Evolutionary conservation across 2,113 vertebrate species (phyloP).

Genomic region (Nestor notabilis): DNA sequence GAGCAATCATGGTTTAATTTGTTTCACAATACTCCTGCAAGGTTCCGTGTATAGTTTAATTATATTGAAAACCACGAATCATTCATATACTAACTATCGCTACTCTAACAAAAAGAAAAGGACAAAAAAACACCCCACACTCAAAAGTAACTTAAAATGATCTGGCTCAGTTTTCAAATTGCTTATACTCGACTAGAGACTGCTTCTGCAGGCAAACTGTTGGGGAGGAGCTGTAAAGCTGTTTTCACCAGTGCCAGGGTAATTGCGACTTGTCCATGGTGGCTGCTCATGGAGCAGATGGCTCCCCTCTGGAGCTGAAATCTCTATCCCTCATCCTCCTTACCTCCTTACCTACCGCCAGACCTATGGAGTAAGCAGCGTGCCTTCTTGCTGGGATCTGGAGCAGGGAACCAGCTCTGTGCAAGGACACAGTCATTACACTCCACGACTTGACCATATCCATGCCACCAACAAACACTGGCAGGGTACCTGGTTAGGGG

Average conservation of each 20-base stretch:
- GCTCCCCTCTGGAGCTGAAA: background rate
- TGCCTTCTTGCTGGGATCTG: no score
- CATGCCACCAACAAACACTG: background rate
- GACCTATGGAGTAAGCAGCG: background rate
- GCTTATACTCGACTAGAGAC: background rate
- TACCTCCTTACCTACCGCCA: background rate
- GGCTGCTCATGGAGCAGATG: background rate
- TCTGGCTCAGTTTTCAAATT: background rate
- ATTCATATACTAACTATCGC: background rate
- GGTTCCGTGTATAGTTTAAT: background rate
- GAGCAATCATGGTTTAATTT: constrained; percentile 4
- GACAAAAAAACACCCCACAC: no score
- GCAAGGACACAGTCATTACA: background rate
- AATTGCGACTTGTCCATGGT: background rate
- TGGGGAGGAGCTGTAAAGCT: background rate
- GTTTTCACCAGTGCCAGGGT: background rate
- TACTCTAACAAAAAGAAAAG: background rate
- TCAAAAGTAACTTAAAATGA: background rate
- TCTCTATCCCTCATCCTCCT: background rate
- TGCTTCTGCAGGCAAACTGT: background rate
- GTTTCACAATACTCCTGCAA: background rate
- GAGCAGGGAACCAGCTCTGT: background rate
- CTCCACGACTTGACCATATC: background rate
- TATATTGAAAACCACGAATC: background rate
- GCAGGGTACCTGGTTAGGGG: background rate